A percentile compares a stretch with the other conserved stretches of the same genome.
Conservation (phyloP, 2,113 vertebrate genomes). For the Epinephelus cyanopodus region DNA sequence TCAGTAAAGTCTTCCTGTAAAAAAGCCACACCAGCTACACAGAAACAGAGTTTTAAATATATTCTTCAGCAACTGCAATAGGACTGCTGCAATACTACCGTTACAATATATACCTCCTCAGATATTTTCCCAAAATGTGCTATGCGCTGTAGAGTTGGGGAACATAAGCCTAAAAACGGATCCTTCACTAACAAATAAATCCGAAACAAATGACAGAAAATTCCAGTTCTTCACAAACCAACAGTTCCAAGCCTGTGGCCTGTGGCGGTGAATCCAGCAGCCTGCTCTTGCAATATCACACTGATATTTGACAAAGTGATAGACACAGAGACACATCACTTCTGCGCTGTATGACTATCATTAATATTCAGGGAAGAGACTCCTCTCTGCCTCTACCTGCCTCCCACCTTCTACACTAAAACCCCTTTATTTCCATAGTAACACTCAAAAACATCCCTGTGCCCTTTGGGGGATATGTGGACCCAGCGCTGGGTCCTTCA, state of each 20-base stretch:
- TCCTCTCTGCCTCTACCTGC: constrained; percentile 44
- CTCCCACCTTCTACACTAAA: constrained; percentile 46
- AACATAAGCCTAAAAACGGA: constrained; percentile 5
- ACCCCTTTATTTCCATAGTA: constrained; percentile 62
- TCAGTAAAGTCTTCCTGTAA: too few relatives aligned
- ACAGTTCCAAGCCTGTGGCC: constrained; percentile 7
- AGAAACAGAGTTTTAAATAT: neutral
- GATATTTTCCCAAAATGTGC: neutral
- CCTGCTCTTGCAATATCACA: constrained; percentile 42
- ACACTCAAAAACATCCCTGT: constrained; percentile 52
- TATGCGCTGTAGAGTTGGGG: neutral
- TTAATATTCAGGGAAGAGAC: constrained; percentile 65
- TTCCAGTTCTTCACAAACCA: neutral
- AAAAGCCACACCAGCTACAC: too few relatives aligned
- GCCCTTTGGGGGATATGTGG: constrained; percentile 37
- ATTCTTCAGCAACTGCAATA: neutral
- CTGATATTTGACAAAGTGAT: constrained; percentile 55
- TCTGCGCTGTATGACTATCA: constrained; percentile 43
- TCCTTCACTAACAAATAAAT: constrained; percentile 24
- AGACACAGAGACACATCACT: constrained; percentile 31
- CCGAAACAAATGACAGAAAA: constrained; percentile 39
- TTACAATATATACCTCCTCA: neutral
- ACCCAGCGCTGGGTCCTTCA: constrained; percentile 43
- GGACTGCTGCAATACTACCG: neutral
- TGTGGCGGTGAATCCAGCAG: constrained; percentile 15